Evolutionary conservation across 2,797 vertebrate species (phyloP).

Genomic region (Nyctalus aviator): DNA sequence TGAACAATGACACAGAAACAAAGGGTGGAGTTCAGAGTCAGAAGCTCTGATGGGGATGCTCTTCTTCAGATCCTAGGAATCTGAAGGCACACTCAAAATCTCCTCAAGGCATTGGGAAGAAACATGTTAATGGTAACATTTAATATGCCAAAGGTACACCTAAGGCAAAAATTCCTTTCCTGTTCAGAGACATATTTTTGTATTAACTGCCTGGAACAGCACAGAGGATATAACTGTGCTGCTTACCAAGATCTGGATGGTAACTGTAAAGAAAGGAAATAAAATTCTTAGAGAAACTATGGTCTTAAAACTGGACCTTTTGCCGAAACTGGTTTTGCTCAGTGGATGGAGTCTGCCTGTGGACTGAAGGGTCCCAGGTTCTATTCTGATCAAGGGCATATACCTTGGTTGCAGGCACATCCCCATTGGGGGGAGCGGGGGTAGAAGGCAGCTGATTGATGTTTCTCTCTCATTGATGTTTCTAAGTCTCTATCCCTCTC

Average conservation of each 20-base stretch:
- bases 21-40: neutral
- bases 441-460: no score
- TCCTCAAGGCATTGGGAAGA: neutral
- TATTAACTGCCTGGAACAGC: neutral
- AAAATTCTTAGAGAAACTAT: neutral
- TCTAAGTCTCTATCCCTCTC: no score
- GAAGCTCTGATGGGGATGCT: neutral
- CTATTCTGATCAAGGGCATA: no score
- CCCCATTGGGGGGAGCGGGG: no score
- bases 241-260: neutral
- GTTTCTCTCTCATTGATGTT: no score
- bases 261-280: neutral
- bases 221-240: neutral
- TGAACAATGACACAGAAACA: fast-evolving
- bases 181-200: neutral
- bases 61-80: neutral
- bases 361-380: no score
- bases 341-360: no score
- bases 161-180: neutral
- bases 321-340: no score
- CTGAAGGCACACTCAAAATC: neutral
- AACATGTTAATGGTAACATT: neutral
- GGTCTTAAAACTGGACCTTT: neutral
- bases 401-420: no score
- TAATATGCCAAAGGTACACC: neutral